Percentiles rank a stretch among this genome's conserved stretches.
These are phyloP conservation scores for Mya arenaria DNA, from an alignment of 1,140 invertebrate genomes.

Conservation along the genomic window DNA sequence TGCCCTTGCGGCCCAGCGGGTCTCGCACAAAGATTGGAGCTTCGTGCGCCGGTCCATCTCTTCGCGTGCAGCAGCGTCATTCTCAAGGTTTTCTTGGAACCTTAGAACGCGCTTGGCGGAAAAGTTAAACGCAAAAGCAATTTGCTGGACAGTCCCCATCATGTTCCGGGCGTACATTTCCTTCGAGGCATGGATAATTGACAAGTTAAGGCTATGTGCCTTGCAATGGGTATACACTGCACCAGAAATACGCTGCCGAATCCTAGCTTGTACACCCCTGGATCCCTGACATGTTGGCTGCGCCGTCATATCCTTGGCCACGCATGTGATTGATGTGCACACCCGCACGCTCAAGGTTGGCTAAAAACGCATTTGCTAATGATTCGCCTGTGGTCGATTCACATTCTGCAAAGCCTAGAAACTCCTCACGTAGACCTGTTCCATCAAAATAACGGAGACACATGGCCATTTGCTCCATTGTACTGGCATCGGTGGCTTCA, in stretches of 20 bases:
- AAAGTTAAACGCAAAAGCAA: slow-evolving; percentile 23
- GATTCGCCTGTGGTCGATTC: slow-evolving; percentile 13
- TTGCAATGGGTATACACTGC: slow-evolving; percentile 45
- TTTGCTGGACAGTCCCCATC: slow-evolving; percentile 31
- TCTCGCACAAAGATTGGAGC: slow-evolving; percentile 6
- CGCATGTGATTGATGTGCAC: slow-evolving; percentile 21
- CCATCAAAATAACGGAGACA: slow-evolving; percentile 19
- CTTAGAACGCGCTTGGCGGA: background rate
- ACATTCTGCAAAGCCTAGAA: slow-evolving; percentile 6
- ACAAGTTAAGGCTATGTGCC: slow-evolving; percentile 33
- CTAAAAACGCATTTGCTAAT: slow-evolving; percentile 5
- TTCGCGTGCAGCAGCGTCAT: background rate
- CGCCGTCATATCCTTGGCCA: slow-evolving; percentile 49
- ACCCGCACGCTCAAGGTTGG: background rate
- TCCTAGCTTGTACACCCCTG: slow-evolving; percentile 48
- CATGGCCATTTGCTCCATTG: slow-evolving; percentile 29
- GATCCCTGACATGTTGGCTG: slow-evolving; percentile 34
- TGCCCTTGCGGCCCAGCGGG: background rate
- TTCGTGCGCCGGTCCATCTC: background rate
- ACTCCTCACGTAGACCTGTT: slow-evolving; percentile 1
- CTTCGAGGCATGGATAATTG: slow-evolving; percentile 25
- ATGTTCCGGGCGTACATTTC: slow-evolving; percentile 29
- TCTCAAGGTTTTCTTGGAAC: background rate
- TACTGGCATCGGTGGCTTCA: slow-evolving; percentile 26
- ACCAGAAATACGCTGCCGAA: background rate